Conservation (phyloP, 2,888 invertebrate genomes). For the Biston stratarius region DNA sequence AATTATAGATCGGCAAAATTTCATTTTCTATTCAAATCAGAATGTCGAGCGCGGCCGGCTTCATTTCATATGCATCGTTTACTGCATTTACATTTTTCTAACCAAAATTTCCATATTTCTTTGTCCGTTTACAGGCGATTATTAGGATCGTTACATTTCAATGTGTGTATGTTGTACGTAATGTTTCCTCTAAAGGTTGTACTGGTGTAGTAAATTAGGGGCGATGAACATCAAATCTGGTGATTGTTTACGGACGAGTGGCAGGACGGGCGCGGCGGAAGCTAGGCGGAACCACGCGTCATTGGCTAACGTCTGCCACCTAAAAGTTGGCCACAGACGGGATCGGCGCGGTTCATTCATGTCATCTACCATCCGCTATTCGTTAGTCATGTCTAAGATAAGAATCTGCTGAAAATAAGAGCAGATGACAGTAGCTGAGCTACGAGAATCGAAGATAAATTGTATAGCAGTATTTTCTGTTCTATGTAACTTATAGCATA, state of each 20-base stretch:
- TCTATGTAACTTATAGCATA: neutral
- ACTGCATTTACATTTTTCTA: slow-evolving; percentile 15
- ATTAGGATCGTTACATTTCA: slow-evolving; percentile 41
- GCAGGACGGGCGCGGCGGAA: slow-evolving; percentile 70
- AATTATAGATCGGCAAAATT: slow-evolving; percentile 28
- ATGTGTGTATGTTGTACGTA: slow-evolving; percentile 24
- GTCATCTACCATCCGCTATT: slow-evolving; percentile 56
- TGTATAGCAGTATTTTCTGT: neutral
- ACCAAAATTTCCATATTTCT: slow-evolving; percentile 16
- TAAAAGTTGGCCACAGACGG: slow-evolving; percentile 70
- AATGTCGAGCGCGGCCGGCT: neutral
- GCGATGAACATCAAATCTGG: slow-evolving; percentile 66
- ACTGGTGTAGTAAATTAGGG: slow-evolving; percentile 41
- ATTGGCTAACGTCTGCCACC: slow-evolving; percentile 71
- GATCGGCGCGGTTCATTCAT: slow-evolving; percentile 69
- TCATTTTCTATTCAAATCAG: slow-evolving; percentile 25
- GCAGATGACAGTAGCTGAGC: slow-evolving; percentile 12
- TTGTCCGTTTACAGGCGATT: slow-evolving; percentile 15
- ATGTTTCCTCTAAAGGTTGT: slow-evolving; percentile 48
- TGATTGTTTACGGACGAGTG: slow-evolving; percentile 78
- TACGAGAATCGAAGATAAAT: slow-evolving; percentile 3
- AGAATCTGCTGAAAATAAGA: slow-evolving; percentile 49
- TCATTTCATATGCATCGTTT: slow-evolving; percentile 23
- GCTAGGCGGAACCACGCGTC: slow-evolving; percentile 81
- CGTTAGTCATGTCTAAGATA: slow-evolving; percentile 60